Evolutionary conservation across 1,140 invertebrate genomes (phyloP), one percentile per base, ranked within the genome.

Genomic region (Anadara kagoshimensis): DNA sequence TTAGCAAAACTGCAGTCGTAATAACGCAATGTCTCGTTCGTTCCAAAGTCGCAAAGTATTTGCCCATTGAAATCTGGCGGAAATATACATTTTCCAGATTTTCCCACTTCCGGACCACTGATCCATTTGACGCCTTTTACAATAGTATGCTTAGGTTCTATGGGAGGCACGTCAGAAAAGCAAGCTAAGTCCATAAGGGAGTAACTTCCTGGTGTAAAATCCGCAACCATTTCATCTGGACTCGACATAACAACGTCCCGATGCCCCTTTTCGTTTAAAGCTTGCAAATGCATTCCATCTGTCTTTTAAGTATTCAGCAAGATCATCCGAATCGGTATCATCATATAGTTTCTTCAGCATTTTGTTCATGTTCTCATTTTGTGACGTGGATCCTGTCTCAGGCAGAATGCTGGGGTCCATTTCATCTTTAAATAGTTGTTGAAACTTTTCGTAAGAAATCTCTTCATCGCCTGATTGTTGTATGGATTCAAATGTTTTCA

Each of bases 1-100:
- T 74, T 69, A 43, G 76, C 76, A 73, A 78, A 68, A 67, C 65
- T 63, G 41, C 76, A 78, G 1, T 43, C 73, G 44, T 78, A 78
- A 57, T 78, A 78, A 12, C 54, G 43, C 36, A 78, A 47, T 26
- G 58, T 62, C 68, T 78, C 76, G 18, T 62, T 58, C 10, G 76
- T 75, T 12, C 68, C 76, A 16, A 68, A 24, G 7, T 75, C 69
- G 14, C 29, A 63, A 0, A 51, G 26, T 20, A 78, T 53, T n/a
- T 62, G 53, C 11, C 56, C 45, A 61, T 75, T 53, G 29, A 67
- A 74, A 56, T 70, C 68, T n/a, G 18, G 3, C 16, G 72, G 76
- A 51, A 75, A 75, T 20, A 75, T 8, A 18, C 71, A 16, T 11
- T 69, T 73, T n/a, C 76, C 76, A 14, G 76, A 78, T 43, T 41